These are phyloP conservation scores for Daubentonia madagascariensis DNA, from an alignment of 2,113 vertebrate genomes.

Conservation along the genomic window DNA sequence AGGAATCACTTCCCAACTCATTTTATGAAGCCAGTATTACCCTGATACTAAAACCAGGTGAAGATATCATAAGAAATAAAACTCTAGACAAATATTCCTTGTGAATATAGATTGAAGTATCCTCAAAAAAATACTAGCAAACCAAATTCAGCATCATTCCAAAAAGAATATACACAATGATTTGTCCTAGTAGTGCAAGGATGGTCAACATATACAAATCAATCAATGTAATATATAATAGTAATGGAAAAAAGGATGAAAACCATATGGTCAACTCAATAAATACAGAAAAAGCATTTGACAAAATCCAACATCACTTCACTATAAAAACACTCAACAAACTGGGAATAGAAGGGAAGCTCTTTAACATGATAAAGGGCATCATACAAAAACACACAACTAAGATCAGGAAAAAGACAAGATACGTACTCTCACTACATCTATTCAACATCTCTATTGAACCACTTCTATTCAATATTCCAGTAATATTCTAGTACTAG, in stretches of 20 bases:
- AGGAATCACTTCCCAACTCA: background rate
- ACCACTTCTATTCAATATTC: background rate
- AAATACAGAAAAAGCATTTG: background rate
- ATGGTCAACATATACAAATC: background rate
- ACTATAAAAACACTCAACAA: background rate
- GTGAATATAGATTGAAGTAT: background rate
- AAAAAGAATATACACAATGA: background rate
- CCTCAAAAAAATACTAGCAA: background rate
- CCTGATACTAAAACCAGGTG: background rate
- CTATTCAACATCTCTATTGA: background rate
- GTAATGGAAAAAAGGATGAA: background rate
- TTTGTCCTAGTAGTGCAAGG: background rate
- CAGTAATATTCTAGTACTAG: background rate
- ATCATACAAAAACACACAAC: background rate
- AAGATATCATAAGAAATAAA: background rate
- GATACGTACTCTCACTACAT: background rate
- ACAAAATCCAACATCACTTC: background rate
- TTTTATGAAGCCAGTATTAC: background rate
- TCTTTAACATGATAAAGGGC: background rate
- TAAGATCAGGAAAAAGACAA: background rate
- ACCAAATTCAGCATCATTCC: background rate
- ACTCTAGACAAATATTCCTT: background rate
- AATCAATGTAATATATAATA: background rate
- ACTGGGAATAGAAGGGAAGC: background rate
- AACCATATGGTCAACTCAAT: background rate